A percentile compares a stretch with the other conserved stretches of the same genome.
Evolutionary conservation across 2,888 invertebrate species (phyloP).

Genomic region (Coenonympha arcania): DNA sequence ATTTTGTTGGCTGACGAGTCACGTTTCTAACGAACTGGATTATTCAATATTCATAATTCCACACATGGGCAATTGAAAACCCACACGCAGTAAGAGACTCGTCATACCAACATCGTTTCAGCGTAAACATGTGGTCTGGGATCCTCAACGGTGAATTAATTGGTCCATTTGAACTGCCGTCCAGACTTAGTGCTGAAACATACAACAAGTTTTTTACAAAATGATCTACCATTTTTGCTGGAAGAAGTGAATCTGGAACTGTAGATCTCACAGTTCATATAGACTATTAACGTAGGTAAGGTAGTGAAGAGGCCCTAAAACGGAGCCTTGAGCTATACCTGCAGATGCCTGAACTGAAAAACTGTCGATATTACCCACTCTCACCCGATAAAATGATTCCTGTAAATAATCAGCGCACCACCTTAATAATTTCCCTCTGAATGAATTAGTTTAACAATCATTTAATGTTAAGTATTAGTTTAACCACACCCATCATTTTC

Average conservation of each 20-base stretch:
- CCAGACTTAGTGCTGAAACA: constrained; percentile 17
- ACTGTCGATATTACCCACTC: no score
- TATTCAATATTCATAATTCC: background rate
- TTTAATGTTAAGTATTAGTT: no score
- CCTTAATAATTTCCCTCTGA: no score
- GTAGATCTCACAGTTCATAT: no score
- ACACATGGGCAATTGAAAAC: constrained; percentile 15
- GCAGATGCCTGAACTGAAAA: no score
- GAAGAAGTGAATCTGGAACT: constrained; percentile 16
- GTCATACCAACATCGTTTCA: constrained; percentile 23
- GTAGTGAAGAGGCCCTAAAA: no score
- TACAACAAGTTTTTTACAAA: constrained; percentile 14
- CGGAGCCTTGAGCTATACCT: no score
- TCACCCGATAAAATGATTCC: no score
- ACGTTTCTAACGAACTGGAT: constrained; percentile 6
- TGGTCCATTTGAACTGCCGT: constrained; percentile 20
- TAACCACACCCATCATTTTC: no score
- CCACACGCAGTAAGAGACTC: constrained; percentile 17
- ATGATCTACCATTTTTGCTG: constrained; percentile 3
- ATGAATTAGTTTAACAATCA: no score
- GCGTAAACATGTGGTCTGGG: constrained; percentile 24
- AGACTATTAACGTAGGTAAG: no score
- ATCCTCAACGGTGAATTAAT: constrained; percentile 20
- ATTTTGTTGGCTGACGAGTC: constrained; percentile 12
- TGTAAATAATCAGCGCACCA: no score